A percentile compares a stretch with the other conserved stretches of the same genome.
Evolutionary conservation across 2,113 vertebrate species (phyloP).

Genomic region (Haemorhous mexicanus): DNA sequence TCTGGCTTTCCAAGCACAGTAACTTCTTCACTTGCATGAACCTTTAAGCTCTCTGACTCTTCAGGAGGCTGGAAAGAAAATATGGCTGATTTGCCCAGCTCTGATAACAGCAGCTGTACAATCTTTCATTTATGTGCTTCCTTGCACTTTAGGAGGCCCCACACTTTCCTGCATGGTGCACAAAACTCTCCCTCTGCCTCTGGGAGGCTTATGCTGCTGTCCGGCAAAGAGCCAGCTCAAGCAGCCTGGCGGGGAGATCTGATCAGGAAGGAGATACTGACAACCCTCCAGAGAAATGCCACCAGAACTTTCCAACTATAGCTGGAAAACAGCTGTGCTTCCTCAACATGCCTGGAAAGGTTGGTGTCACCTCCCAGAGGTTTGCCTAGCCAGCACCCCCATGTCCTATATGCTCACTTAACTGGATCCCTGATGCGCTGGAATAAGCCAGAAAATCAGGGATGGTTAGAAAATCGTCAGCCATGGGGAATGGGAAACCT

Average conservation of each 20-base stretch:
- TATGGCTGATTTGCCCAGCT: not conserved
- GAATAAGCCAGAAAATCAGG: not conserved
- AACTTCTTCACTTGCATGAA: not conserved
- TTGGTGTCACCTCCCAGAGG: not conserved
- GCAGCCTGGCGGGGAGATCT: not conserved
- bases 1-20: not conserved
- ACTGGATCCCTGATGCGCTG: rapidly evolving
- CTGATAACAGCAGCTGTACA: not conserved
- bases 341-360: not conserved
- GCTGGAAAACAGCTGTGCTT: not conserved
- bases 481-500: not conserved
- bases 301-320: not conserved
- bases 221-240: constrained; percentile 3
- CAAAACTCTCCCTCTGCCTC: not conserved
- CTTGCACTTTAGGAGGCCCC: not conserved
- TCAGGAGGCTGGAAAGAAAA: not conserved
- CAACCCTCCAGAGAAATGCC: not conserved
- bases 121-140: not conserved
- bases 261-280: not conserved
- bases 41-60: not conserved
- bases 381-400: not conserved
- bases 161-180: not conserved
- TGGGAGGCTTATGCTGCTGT: not conserved
- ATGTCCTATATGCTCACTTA: not conserved
- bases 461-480: not conserved